These are phyloP conservation scores for Dione juno DNA, from an alignment of 2,888 invertebrate genomes.

Conservation along the genomic window DNA sequence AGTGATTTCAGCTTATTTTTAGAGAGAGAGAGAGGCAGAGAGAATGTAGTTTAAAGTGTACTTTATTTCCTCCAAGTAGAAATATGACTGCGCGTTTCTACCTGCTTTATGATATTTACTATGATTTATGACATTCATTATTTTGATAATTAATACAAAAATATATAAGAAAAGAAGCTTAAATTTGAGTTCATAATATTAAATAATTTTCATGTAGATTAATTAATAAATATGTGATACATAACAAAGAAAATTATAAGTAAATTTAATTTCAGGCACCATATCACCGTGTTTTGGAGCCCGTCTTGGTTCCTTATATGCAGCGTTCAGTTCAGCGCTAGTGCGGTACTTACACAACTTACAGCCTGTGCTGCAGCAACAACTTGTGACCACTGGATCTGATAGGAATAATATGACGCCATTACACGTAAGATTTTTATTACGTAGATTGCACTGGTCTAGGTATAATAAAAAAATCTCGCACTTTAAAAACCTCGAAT, in stretches of 20 bases:
- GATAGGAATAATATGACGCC: slow-evolving; percentile 74
- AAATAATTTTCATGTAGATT: too few relatives aligned
- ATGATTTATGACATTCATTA: too few relatives aligned
- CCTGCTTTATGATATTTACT: too few relatives aligned
- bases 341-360: slow-evolving; percentile 89
- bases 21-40: too few relatives aligned
- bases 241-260: neutral
- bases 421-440: slow-evolving; percentile 60
- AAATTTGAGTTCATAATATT: too few relatives aligned
- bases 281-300: slow-evolving; percentile 90
- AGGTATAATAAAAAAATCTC: too few relatives aligned
- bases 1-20: neutral
- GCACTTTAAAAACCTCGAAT: too few relatives aligned
- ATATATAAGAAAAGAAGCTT: too few relatives aligned
- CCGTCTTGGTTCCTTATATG: slow-evolving; percentile 87
- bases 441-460: neutral
- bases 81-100: too few relatives aligned
- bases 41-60: too few relatives aligned
- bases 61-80: too few relatives aligned
- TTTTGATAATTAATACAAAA: too few relatives aligned
- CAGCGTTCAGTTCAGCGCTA: slow-evolving; percentile 89
- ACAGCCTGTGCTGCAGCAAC: slow-evolving; percentile 73
- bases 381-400: slow-evolving; percentile 63
- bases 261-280: slow-evolving; percentile 77
- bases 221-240: neutral